Base-by-base conservation (phyloP, 2,888 invertebrate species). In the Calameuta filiformis region DNA sequence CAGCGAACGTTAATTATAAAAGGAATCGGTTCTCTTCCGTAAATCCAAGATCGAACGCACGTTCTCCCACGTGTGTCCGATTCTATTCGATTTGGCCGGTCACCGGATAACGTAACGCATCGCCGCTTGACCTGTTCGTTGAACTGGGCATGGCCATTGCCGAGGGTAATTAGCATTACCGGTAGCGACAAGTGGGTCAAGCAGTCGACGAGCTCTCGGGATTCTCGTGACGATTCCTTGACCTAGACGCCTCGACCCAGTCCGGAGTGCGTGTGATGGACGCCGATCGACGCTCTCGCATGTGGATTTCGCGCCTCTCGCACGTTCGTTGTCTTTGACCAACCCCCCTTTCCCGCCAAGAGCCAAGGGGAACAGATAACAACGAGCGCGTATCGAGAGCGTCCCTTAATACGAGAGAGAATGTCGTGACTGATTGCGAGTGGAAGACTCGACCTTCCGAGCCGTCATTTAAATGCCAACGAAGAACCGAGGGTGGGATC, bases 381-480 rank as follows among this genome's bases (percentile, higher is more conserved):
- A 15, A 15, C 15, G 40, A 15, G 40, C 15, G 6, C 15, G 1
- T 15, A 15, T 40, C 6, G 12, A 15, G 15, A 40, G 40, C 6
- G 4, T 40, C 15, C 40, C 40, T 40, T 1, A 4, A 40, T 40
- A 40, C 6, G 40, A 15, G 15, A 40, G 40, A 40, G 15, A 40
- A 40, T 40, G 40, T 4, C 40, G 40, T 40, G 40, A 40, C 40
- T 40, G 40, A 15, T 15, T 40, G 40, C 6, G 15, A 1, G 40
- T 15, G 15, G 15, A 15, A 40, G 40, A 6, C 40, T 15, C 40
- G 40, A 40, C 40, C 40, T 40, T 40, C 40, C 40, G 15, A 15
- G 40, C 40, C 87, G 88, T 89, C 86, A 87, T 87, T 89, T 89
- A 89, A 89, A 89, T 89, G 89, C 84, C 88, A 89, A 83, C 84